Percentiles rank a stretch among this genome's conserved stretches.
These are phyloP conservation scores for Tanypteryx hageni DNA, from an alignment of 2,888 invertebrate species.

Conservation along the genomic window DNA sequence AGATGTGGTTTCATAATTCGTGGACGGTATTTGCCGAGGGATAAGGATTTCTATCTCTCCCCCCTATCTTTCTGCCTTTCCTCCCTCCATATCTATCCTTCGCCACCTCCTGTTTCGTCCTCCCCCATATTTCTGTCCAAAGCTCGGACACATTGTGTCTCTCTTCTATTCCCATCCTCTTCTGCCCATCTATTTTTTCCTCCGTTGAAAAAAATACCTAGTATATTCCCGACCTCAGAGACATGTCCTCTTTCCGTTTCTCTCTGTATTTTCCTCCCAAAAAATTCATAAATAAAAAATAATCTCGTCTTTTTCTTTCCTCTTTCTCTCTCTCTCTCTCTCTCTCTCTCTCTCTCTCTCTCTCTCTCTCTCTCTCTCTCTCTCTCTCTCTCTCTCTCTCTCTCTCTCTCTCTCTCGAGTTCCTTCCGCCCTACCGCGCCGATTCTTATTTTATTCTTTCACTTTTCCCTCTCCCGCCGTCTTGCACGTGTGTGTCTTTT, in stretches of 20 bases:
- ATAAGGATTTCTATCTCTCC: neutral
- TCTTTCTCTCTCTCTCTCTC: too few species aligned
- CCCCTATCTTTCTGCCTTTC: neutral
- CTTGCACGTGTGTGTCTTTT: neutral
- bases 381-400: too few species aligned
- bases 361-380: too few species aligned
- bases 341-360: too few species aligned
- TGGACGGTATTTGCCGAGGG: slow-evolving; percentile 41
- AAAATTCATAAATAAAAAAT: neutral
- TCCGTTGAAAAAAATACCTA: neutral
- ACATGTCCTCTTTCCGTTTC: neutral
- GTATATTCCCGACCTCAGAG: neutral
- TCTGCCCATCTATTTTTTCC: neutral
- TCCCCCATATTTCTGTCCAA: neutral
- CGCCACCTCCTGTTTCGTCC: neutral
- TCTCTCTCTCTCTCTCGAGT: neutral
- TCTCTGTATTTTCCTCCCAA: neutral
- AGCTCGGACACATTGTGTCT: neutral
- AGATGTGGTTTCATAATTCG: slow-evolving; percentile 53
- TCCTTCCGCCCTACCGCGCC: neutral
- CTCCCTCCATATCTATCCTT: neutral
- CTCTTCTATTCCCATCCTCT: neutral
- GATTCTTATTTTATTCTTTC: neutral
- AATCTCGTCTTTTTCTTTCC: neutral
- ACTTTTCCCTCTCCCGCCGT: too few species aligned